Conservation (phyloP, 2,888 invertebrate species). For the Andrena trimmerana region DNA sequence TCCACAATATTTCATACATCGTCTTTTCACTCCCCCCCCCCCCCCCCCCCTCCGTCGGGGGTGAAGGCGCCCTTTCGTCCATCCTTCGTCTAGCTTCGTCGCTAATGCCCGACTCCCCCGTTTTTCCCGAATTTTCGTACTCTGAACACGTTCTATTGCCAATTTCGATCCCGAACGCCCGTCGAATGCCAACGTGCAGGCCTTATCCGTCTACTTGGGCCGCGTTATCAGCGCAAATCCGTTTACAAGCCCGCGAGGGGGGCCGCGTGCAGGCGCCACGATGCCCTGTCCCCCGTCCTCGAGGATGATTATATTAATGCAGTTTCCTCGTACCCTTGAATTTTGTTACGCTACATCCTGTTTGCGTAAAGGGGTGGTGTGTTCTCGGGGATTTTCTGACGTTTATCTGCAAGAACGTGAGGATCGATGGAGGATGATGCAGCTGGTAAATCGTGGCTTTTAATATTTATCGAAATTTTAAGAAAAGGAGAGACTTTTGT, state of each 20-base stretch:
- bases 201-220: slow-evolving; percentile 64
- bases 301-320: slow-evolving; percentile 31
- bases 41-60: neutral
- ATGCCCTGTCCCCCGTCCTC: slow-evolving; percentile 7
- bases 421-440: no score
- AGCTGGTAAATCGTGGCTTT: no score
- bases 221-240: slow-evolving; percentile 72
- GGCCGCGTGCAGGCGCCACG: slow-evolving; percentile 21
- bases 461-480: no score
- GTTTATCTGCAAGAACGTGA: no score
- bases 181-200: slow-evolving; percentile 68
- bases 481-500: no score
- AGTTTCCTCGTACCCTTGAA: neutral
- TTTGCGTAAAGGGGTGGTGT: neutral
- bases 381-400: neutral
- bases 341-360: neutral
- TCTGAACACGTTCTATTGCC: slow-evolving; percentile 76
- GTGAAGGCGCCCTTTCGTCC: slow-evolving; percentile 52
- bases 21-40: no score
- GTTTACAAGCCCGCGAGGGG: slow-evolving; percentile 65
- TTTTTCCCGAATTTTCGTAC: slow-evolving; percentile 70
- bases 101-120: slow-evolving; percentile 62
- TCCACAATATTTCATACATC: slow-evolving; percentile 48
- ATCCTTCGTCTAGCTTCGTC: slow-evolving; percentile 41
- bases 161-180: slow-evolving; percentile 74